phyloP scores from a whole-genome alignment of 2,888 invertebrate genomes.

The Psylliodes chrysocephalus region DNA sequence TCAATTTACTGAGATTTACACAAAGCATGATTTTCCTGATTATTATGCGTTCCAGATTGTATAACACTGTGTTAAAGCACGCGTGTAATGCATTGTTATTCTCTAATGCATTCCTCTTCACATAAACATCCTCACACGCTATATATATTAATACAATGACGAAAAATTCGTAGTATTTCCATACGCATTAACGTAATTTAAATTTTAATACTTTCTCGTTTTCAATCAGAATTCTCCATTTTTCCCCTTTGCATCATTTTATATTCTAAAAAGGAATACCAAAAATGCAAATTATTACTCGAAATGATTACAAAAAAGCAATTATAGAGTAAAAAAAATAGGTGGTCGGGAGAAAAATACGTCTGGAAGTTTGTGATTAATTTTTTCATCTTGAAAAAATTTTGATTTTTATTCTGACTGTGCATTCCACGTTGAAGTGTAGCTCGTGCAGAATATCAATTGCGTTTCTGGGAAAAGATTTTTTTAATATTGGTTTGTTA shows the following conservation, averaged over 20 bases:
- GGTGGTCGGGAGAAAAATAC: background rate
- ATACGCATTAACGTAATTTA: conserved; percentile 9
- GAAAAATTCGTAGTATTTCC: background rate
- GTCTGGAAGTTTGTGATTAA: background rate
- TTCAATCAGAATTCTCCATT: background rate
- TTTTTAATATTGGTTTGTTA: too few relatives aligned
- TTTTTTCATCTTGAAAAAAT: background rate
- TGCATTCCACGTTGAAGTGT: background rate
- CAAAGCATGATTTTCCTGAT: background rate
- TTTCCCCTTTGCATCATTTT: background rate
- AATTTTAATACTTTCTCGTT: background rate
- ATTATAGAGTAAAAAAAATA: background rate
- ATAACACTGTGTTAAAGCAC: too few relatives aligned
- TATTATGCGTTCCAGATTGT: too few relatives aligned
- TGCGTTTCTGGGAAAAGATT: too few relatives aligned
- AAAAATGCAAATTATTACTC: background rate
- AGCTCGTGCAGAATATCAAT: background rate
- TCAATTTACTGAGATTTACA: too few relatives aligned
- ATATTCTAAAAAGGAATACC: conserved; percentile 10
- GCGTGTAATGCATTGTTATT: background rate
- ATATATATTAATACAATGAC: background rate
- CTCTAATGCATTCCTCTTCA: background rate
- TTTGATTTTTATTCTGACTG: background rate
- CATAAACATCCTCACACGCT: too few relatives aligned
- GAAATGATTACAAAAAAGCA: conserved; percentile 2